phyloP scores from a whole-genome alignment of 2,113 vertebrate species.

The Percina caprodes region DNA sequence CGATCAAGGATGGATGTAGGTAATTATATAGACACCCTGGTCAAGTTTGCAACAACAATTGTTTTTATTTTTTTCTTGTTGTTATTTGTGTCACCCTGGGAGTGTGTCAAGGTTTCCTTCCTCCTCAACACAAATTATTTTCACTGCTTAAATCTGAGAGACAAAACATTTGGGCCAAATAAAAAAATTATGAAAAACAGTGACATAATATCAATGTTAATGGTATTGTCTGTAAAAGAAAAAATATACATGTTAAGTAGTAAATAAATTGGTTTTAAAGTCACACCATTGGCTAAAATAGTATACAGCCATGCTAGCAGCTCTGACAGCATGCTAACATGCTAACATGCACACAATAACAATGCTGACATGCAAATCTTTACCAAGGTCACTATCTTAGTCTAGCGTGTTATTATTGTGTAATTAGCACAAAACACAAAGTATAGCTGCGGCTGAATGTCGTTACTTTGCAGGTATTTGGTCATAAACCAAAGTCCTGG shows the following conservation, averaged over 20 bases:
- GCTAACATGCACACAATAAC: too few relatives aligned
- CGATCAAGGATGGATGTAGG: background rate
- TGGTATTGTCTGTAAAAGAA: background rate
- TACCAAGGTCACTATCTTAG: too few relatives aligned
- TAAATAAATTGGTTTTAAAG: background rate
- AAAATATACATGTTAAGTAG: background rate
- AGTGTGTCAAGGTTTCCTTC: too few relatives aligned
- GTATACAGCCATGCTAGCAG: background rate
- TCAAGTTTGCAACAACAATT: background rate
- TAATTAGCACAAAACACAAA: too few relatives aligned
- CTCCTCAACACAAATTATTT: background rate
- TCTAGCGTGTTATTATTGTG: too few relatives aligned
- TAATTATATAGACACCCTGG: background rate
- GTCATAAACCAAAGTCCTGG: too few relatives aligned
- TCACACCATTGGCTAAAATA: too few relatives aligned
- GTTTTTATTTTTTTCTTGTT: background rate
- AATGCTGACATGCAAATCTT: too few relatives aligned
- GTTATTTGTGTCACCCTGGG: background rate
- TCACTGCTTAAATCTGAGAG: background rate
- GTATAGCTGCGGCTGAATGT: too few relatives aligned
- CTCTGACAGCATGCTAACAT: background rate
- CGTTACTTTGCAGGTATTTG: too few relatives aligned
- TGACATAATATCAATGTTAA: background rate
- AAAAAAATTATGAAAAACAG: background rate
- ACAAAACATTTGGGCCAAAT: background rate